Evolutionary conservation across 92 coral and sea anemone species (phyloP), one percentile per base, ranked within the genome.

Genomic region (Zoanthus gigantus): DNA sequence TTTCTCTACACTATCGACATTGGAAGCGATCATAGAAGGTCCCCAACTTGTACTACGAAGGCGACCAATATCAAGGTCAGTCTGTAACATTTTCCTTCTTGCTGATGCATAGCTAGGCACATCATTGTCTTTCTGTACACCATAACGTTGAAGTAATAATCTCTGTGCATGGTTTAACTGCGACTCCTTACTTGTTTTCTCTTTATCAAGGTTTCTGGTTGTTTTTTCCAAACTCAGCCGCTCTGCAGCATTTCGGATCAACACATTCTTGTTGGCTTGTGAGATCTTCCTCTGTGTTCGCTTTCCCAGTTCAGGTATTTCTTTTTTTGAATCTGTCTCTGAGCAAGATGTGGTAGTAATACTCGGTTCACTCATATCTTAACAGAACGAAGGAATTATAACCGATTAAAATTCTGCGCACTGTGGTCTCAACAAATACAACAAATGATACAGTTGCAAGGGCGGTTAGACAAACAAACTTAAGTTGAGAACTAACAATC

Each of bases 231-330:
- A 90, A 32, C 79, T 76, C 28, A 88, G 78, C 42, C 88, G 87
- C 42, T 88, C 94, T 6, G 88, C 88, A 23, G 95, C 89, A 74
- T 89, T 92, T 67, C 94, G 87, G 9, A 94, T 94, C 88, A 94
- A 52, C 50, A 92, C 84, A 47, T 80, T 85, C 31, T 84, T 83
- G 3, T 53, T 87, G 9, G 90, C 74, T 1, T 45, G 60, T 46
- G 85, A 81, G 31, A 67, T 16, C 29, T 81, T 81, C 47, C 75
- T 65, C 28, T 28, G 85, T 45, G 75, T 8, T 50, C 9, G 12
- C 44, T 81, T 81, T 7, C 61, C 46, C 42, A 2, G 42, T 79
- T 79, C 72, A 18, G 84, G 16, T 34, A 10, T 3, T 34, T 23
- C 66, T 23, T 63, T 47, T 13, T 66, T 37, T 65, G 18, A 5